Evolutionary conservation across 1,140 invertebrate genomes (phyloP).

Genomic region (Drosophila albomicans): DNA sequence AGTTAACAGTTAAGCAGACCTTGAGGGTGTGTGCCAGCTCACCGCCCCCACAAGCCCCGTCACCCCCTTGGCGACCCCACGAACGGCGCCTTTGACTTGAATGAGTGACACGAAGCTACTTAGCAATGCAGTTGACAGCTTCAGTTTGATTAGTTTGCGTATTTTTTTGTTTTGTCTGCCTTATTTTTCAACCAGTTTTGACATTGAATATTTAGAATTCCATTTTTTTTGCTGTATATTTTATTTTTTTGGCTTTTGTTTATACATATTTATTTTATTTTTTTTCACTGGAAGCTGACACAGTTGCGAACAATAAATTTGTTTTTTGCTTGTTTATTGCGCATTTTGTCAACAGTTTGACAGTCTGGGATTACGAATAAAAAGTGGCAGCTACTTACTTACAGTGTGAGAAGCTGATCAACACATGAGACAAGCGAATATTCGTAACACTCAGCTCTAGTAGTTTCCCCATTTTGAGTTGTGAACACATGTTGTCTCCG

Average conservation of each 20-base stretch:
- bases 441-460: slow-evolving; percentile 17
- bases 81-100: slow-evolving; percentile 13
- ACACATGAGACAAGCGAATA: slow-evolving; percentile 27
- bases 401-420: neutral
- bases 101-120: slow-evolving; percentile 51
- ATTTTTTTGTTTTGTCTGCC: slow-evolving; percentile 27
- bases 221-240: slow-evolving; percentile 15
- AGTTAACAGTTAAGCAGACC: neutral
- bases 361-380: slow-evolving; percentile 28
- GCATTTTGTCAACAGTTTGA: slow-evolving; percentile 51
- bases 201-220: slow-evolving; percentile 68
- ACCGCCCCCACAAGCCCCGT: neutral
- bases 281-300: slow-evolving; percentile 49
- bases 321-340: slow-evolving; percentile 31
- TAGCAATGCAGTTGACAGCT: slow-evolving; percentile 74
- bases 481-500: slow-evolving; percentile 58
- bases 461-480: slow-evolving; percentile 25
- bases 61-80: neutral
- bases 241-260: slow-evolving; percentile 17
- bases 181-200: slow-evolving; percentile 64
- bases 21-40: slow-evolving; percentile 17
- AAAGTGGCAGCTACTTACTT: slow-evolving; percentile 12
- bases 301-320: slow-evolving; percentile 54
- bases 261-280: slow-evolving; percentile 15
- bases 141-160: slow-evolving; percentile 55